Conservation (phyloP, 2,113 vertebrate genomes). For the Leucosticte australis region DNA sequence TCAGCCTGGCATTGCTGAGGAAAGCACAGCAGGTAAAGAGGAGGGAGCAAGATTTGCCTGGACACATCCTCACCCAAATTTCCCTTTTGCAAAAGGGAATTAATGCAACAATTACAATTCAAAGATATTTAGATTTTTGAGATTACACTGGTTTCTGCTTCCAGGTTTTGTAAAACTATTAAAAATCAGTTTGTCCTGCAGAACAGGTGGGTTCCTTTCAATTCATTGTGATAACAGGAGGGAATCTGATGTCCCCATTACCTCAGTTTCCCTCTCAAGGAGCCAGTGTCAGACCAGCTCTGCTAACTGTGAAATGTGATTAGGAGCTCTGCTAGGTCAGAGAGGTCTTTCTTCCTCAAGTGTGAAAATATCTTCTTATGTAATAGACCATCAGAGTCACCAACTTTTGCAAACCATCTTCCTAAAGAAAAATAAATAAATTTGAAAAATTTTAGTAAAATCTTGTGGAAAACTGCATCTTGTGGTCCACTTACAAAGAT, state of each 20-base stretch:
- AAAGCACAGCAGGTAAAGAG: not conserved
- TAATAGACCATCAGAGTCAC: not conserved
- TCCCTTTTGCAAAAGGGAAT: not conserved
- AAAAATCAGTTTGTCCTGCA: not conserved
- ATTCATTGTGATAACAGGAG: not conserved
- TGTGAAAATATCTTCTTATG: not conserved
- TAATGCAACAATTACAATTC: fast-evolving
- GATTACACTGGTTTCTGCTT: not conserved
- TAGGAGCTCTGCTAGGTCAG: not conserved
- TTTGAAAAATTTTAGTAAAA: not conserved
- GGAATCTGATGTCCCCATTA: not conserved
- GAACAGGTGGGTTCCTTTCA: not conserved
- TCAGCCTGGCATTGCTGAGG: not conserved
- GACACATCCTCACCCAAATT: fast-evolving
- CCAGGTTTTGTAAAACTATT: not conserved
- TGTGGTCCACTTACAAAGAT: not conserved
- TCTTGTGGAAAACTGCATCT: not conserved
- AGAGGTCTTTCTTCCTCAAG: not conserved
- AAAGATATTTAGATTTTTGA: not conserved
- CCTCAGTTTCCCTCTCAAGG: not conserved
- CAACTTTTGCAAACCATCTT: not conserved
- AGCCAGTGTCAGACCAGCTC: not conserved
- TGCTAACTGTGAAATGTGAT: fast-evolving
- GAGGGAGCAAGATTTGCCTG: fast-evolving
- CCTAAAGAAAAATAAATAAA: not conserved